These are phyloP conservation scores for Thalassophryne amazonica DNA, from an alignment of 2,797 vertebrate genomes.

Conservation along the genomic window DNA sequence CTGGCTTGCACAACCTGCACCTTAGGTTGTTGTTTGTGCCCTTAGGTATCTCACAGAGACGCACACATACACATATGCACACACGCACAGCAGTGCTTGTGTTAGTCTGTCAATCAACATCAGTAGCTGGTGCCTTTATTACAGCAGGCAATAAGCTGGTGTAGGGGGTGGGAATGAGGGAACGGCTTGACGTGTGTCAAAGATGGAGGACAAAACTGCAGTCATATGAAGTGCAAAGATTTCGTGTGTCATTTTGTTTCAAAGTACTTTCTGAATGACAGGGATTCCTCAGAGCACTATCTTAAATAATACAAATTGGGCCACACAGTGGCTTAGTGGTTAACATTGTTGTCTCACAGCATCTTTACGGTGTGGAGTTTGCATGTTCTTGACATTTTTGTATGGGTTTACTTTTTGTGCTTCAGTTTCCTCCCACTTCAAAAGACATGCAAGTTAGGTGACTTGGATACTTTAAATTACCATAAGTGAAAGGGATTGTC, in stretches of 20 bases:
- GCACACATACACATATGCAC: constrained; percentile 8
- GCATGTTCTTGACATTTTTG: too few species aligned
- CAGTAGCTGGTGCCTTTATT: constrained; percentile 67
- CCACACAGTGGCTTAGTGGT: too few species aligned
- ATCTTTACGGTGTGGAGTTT: too few species aligned
- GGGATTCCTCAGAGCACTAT: neutral
- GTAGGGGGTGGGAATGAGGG: constrained; percentile 42
- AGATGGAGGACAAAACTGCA: constrained; percentile 41
- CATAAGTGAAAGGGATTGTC: too few species aligned
- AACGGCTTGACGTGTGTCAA: constrained; percentile 56
- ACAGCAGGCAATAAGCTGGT: constrained; percentile 62
- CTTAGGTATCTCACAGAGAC: constrained; percentile 45
- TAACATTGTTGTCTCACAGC: too few species aligned
- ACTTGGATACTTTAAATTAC: too few species aligned
- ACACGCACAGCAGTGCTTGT: constrained; percentile 39
- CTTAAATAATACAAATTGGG: too few species aligned
- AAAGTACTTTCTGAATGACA: constrained; percentile 3
- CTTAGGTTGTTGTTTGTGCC: constrained; percentile 71
- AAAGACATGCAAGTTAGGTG: too few species aligned
- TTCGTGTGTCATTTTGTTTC: constrained; percentile 23
- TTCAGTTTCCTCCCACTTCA: too few species aligned
- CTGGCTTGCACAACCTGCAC: constrained; percentile 66
- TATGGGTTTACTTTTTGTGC: too few species aligned
- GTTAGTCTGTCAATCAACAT: constrained; percentile 70
- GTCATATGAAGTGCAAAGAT: constrained; percentile 32